Percentiles rank a stretch among this genome's conserved stretches.
phyloP scores from a whole-genome alignment of 2,113 vertebrate genomes.

The Amblyornis subalaris region DNA sequence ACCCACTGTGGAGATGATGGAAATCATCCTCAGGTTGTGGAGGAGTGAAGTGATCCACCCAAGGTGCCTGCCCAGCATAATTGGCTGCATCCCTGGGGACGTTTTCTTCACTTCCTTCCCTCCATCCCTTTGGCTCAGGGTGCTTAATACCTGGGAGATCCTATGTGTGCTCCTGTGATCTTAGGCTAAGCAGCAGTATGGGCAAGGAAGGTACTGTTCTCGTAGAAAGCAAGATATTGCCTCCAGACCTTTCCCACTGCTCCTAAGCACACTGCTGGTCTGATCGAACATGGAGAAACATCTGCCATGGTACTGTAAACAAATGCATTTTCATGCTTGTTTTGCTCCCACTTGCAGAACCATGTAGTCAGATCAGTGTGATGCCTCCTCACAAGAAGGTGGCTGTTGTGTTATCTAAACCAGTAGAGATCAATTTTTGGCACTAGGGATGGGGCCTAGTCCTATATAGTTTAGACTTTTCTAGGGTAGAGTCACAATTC shows the following conservation, averaged over 20 bases:
- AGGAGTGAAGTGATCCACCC: not conserved
- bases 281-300: not conserved
- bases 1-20: not conserved
- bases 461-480: not conserved
- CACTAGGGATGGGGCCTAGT: not conserved
- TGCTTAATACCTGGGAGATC: not conserved
- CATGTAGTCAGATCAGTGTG: not conserved
- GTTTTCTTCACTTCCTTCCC: not conserved
- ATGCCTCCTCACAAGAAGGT: not conserved
- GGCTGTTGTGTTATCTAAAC: not conserved
- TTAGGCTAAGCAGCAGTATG: not conserved
- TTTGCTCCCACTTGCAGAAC: not conserved
- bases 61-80: not conserved
- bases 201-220: not conserved
- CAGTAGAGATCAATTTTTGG: not conserved
- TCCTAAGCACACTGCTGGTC: not conserved
- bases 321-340: not conserved
- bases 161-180: not conserved
- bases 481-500: not conserved
- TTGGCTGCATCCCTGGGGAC: not conserved
- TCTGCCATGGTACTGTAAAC: not conserved
- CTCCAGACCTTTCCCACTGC: not conserved
- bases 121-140: not conserved
- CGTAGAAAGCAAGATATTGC: not conserved
- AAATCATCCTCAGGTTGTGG: not conserved